phyloP scores from a whole-genome alignment of 2,797 vertebrate genomes.

The Bovichtus diacanthus region DNA sequence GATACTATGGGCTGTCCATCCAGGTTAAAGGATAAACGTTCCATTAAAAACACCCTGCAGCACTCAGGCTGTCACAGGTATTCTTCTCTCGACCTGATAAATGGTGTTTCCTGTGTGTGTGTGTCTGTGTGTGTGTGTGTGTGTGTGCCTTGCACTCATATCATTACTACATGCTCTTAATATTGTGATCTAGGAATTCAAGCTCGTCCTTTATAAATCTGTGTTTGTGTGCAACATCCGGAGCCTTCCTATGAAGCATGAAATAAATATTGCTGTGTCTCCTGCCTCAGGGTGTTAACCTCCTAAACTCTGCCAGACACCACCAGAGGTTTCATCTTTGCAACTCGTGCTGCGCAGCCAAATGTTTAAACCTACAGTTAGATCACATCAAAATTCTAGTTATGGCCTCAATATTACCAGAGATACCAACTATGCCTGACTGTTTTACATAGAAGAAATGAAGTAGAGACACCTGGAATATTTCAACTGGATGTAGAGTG shows the following conservation, averaged over 20 bases:
- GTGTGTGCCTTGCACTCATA: neutral
- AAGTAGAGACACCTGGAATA: neutral
- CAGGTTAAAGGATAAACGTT: conserved; percentile 49
- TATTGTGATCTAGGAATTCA: neutral
- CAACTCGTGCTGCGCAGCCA: conserved; percentile 5
- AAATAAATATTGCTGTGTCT: conserved; percentile 7
- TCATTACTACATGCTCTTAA: neutral
- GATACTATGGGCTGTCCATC: conserved; percentile 18
- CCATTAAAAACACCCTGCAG: conserved; percentile 28
- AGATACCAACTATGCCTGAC: neutral
- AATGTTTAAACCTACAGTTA: conserved; percentile 4
- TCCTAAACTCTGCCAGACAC: conserved; percentile 9
- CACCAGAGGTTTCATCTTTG: conserved; percentile 7
- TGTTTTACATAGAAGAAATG: neutral
- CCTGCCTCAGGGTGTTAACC: conserved; percentile 2
- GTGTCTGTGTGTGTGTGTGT: neutral
- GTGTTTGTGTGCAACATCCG: neutral
- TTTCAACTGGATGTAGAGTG: neutral
- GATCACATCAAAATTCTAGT: conserved; percentile 2
- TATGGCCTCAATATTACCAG: neutral
- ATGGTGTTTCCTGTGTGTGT: neutral
- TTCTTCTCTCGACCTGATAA: conserved; percentile 12
- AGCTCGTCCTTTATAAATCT: neutral
- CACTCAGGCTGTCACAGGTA: conserved; percentile 17
- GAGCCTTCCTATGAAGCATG: neutral